These are phyloP conservation scores for Chrysolina americana DNA, from an alignment of 2,888 invertebrate species.

Conservation along the genomic window DNA sequence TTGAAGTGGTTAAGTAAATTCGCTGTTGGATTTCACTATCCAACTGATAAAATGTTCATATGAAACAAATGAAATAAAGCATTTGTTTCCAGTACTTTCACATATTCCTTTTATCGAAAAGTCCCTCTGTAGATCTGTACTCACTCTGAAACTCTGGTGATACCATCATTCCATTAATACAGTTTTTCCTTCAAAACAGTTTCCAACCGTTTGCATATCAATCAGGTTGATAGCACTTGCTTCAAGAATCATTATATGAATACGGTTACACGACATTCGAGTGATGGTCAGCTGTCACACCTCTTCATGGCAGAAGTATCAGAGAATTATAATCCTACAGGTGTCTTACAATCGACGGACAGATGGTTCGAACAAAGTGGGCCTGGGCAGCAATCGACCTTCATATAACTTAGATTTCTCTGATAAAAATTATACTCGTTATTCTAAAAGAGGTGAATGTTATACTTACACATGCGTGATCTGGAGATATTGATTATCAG, in stretches of 20 bases:
- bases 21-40: too few relatives aligned
- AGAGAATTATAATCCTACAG: conserved; percentile 51
- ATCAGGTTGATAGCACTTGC: conserved; percentile 43
- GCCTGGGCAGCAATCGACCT: conserved; percentile 8
- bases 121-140: background rate
- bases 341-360: conserved; percentile 50
- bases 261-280: conserved; percentile 46
- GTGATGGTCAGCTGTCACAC: conserved; percentile 51
- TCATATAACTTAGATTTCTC: conserved; percentile 18
- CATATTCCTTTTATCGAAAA: too few relatives aligned
- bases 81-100: too few relatives aligned
- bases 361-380: conserved; percentile 43
- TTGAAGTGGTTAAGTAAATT: too few relatives aligned
- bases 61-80: too few relatives aligned
- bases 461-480: too few relatives aligned
- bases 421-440: conserved; percentile 5
- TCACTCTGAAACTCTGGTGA: background rate
- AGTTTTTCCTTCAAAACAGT: conserved; percentile 29
- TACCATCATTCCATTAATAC: conserved; percentile 1
- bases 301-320: conserved; percentile 43
- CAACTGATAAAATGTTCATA: too few relatives aligned
- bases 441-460: background rate
- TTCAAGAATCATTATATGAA: conserved; percentile 46
- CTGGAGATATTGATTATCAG: too few relatives aligned
- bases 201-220: conserved; percentile 42